A percentile compares a stretch with the other conserved stretches of the same genome.
phyloP scores from a whole-genome alignment of 2,888 invertebrate species.

The Drosophila sordidula region DNA sequence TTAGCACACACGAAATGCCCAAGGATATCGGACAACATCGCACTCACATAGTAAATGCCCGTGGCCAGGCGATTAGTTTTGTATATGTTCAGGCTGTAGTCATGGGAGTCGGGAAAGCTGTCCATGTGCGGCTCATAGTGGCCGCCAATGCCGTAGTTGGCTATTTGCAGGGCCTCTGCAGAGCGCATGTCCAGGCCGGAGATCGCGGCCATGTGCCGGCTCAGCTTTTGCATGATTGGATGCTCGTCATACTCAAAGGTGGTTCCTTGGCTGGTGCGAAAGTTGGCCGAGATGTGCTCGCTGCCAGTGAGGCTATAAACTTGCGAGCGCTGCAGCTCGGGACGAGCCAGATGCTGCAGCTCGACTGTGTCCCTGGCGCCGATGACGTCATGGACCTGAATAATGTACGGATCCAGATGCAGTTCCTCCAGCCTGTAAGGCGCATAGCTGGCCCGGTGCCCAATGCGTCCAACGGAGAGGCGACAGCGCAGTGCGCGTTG shows the following conservation, averaged over 20 bases:
- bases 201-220: slow-evolving; percentile 88
- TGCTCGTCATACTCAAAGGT: slow-evolving; percentile 83
- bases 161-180: slow-evolving; percentile 88
- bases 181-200: slow-evolving; percentile 87
- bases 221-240: slow-evolving; percentile 79
- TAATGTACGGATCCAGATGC: slow-evolving; percentile 86
- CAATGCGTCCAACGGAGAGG: slow-evolving; percentile 31
- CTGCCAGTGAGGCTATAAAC: slow-evolving; percentile 95
- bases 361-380: slow-evolving; percentile 86
- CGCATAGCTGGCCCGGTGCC: slow-evolving; percentile 31
- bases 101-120: slow-evolving; percentile 80
- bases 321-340: slow-evolving; percentile 85
- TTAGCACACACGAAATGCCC: slow-evolving; percentile 63
- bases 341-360: slow-evolving; percentile 86
- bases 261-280: slow-evolving; percentile 89
- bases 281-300: slow-evolving; percentile 89
- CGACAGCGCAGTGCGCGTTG: slow-evolving; percentile 68
- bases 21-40: too few species aligned
- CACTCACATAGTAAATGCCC: slow-evolving; percentile 95
- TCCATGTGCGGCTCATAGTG: slow-evolving; percentile 89
- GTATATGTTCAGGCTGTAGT: slow-evolving; percentile 23
- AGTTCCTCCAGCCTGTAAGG: slow-evolving; percentile 86
- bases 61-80: slow-evolving; percentile 98
- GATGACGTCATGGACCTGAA: slow-evolving; percentile 87
- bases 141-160: slow-evolving; percentile 90